Evolutionary conservation across 2,888 invertebrate genomes (phyloP), one percentile per base, ranked within the genome.

Genomic region (Eupithecia vulgata): DNA sequence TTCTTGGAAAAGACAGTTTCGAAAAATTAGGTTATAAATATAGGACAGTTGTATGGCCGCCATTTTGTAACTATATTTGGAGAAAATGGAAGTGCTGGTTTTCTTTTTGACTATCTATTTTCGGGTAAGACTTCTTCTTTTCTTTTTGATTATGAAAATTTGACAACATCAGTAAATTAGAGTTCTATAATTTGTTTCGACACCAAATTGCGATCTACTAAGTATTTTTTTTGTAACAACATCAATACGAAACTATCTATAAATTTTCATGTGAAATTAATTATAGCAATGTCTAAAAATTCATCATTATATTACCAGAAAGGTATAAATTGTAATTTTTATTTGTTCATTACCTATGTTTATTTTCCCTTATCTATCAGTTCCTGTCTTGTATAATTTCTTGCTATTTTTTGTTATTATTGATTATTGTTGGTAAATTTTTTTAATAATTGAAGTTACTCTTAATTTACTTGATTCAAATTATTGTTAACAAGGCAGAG

Each of bases 11-110:
- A 37, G 30, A 34, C 6, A 15, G 48, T 73, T 73, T 69, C 68
- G 65, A 65, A 69, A 62, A 70, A 61, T 17, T 15, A 67, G 40
- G 30, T 70, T 73, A 73, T 70, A 71, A 66, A 73, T 67, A 67
- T 70, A 21, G 66, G 69, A 13, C 48, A 65, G 15, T 13, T 17
- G 21, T 17, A 17, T 8, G 37, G 25, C 45, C 34, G 64, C 40
- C 69, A 70, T 70, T 67, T 73, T 70, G 69, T 17, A 21, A 70
- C 1, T 2, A 13, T 6, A 35, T 57, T 35, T 37, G 12, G 57
- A 42, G 7, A 73, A 67, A 70, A 70, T 73, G 73, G 73, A 15
- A 61, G 61, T 42, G 66, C 13, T n/a, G 12, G n/a, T 6, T 30
- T n/a, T 30, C 5, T 1, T 37, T 12, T 48, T 71, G 12, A 21